Conservation (phyloP, 2,113 vertebrate species). For the Trichechus manatus region DNA sequence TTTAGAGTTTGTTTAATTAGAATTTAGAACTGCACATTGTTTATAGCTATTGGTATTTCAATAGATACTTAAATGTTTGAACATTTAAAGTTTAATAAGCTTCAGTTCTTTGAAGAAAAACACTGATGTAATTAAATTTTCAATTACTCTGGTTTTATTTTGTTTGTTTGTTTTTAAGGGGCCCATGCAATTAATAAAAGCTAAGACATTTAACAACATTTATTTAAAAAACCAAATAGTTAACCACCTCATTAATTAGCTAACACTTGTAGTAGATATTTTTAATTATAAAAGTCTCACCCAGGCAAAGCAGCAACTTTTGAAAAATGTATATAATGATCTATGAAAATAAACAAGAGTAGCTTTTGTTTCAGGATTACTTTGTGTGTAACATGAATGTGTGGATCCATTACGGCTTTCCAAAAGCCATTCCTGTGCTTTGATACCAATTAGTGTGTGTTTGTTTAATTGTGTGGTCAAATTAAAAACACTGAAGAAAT, state of each 20-base stretch:
- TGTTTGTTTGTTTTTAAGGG: neutral
- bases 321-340: neutral
- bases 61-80: slow-evolving; percentile 87
- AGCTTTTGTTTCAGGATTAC: slow-evolving; percentile 19
- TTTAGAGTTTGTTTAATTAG: slow-evolving; percentile 88
- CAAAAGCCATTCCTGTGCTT: neutral
- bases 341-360: neutral
- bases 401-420: slow-evolving; percentile 13
- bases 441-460: slow-evolving; percentile 29
- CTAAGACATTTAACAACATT: slow-evolving; percentile 85
- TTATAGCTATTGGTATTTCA: slow-evolving; percentile 88
- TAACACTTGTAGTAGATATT: slow-evolving; percentile 70
- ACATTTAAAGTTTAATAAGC: slow-evolving; percentile 89
- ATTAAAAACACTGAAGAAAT: slow-evolving; percentile 51
- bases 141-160: slow-evolving; percentile 84
- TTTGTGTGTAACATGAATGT: neutral
- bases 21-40: slow-evolving; percentile 86
- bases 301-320: slow-evolving; percentile 55
- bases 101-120: slow-evolving; percentile 85
- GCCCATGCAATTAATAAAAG: slow-evolving; percentile 88
- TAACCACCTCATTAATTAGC: slow-evolving; percentile 84
- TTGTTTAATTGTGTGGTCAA: slow-evolving; percentile 31
- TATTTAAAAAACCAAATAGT: slow-evolving; percentile 84
- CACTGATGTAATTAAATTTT: slow-evolving; percentile 88
- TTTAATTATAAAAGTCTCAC: slow-evolving; percentile 76